Base-by-base conservation (phyloP, 2,888 invertebrate genomes). In the Nomada goodeniana region DNA sequence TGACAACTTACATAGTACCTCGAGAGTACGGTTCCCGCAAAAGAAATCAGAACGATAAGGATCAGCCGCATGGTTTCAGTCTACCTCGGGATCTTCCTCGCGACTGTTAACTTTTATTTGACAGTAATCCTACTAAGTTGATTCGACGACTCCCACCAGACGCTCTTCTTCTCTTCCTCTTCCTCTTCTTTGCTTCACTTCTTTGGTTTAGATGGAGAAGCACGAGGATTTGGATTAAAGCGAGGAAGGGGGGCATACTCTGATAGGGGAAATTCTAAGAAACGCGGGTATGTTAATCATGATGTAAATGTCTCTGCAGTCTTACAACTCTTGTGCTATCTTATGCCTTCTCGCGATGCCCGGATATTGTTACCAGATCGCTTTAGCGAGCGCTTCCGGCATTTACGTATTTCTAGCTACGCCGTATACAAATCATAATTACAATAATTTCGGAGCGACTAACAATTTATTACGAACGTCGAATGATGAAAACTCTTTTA, bases 1-100 rank as follows among this genome's bases (percentile, higher is more conserved):
- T 60, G 50, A 50, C 70, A 83, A 91, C 91, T 91, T 87, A 92
- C 92, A 57, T 86, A 77, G 82, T 86, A 86, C 53, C 50, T 71
- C 44, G 89, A 89, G 63, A 89, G 74, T 18, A 83, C 86, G n/a
- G 83, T 73, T 50, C 85, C 84, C 60, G 78, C 69, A 72, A 88
- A 74, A 55, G 88, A 83, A 74, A 91, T 64, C 72, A 90, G 47
- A 70, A 90, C 73, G 63, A 86, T 26, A 61, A 90, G 80, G 77
- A 82, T 79, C 70, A 79, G 82, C 84, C 87, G 80, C 91, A 92
- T 92, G 87, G 78, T 76, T 89, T 80, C 82, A 84, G 79, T 81
- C 84, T 87, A 86, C 80, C 80, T 85, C 74, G 85, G 80, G 83
- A 84, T 80, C 86, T 88, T 89, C 88, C 84, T 67, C 60, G 77